Evolutionary conservation across 1,140 invertebrate genomes (phyloP), one percentile per base, ranked within the genome.

Genomic region (Drosophila yakuba): DNA sequence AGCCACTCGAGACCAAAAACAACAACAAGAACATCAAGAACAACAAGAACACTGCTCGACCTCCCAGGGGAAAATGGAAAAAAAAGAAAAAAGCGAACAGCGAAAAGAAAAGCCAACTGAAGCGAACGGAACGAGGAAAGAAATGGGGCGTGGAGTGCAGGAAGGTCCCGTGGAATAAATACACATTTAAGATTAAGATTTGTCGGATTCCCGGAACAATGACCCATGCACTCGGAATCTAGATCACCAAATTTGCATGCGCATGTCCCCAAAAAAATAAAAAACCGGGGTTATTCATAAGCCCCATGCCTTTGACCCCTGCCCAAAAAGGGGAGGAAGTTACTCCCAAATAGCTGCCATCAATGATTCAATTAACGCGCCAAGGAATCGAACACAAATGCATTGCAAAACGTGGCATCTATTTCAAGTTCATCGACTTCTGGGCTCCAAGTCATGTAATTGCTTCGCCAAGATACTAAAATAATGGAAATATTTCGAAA

Each of bases 101-200:
- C 11, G 15, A 35, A 39, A 20, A 15, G 38, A 45, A 67, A 68
- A 51, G 45, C 55, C 61, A 61, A 63, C 23, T 52, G 28, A 43
- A 60, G 38, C 36, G 47, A 54, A 67, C 48, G 61, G 38, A 66
- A 67, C 47, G 41, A 50, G 63, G 11, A 50, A 51, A 35, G 61
- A 66, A 68, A 68, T 68, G 64, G 43, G 64, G 64, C 64, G 64
- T 64, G 38, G 64, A 36, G 14, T 35, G 41, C 52, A 41, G 17
- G 25, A 28, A 59, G 54, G 55, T 51, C 55, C 60, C 38, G 41
- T 43, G 51, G 14, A 43, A 60, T 43, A 63, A 60, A 44, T 60
- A 20, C 20, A 43, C 14, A 56, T 48, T 36, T 43, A 11, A 28
- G 17, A 58, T 50, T 43, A 20, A 20, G 10, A 36, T 47, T 20